Evolutionary conservation across 35 echinoderm and acorn worm genomes (phyloP), one percentile per base, ranked within the genome.

Genomic region (Nesometra sesokonis): DNA sequence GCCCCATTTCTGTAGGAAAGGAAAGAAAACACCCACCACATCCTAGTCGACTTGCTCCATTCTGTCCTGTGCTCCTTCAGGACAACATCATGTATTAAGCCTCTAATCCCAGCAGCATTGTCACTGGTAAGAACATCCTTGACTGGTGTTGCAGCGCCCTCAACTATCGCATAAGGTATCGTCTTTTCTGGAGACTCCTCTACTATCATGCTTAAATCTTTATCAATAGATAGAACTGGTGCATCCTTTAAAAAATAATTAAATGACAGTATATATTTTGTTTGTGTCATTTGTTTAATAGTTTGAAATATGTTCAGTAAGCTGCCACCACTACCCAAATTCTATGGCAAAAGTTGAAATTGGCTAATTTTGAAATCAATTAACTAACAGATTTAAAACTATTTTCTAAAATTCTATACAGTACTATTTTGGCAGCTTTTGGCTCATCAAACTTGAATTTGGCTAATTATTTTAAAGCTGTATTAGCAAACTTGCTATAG

Each of bases 11-110:
- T 9, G 9, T 40, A 21, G 39, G 36, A 43, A 47, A 27, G 37
- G 13, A 52, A 31, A 21, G 19, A 17, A 82, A 52, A 32, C 29
- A 5, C 82, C 84, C 82, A 94, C 96, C 96, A 99, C 84, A 99
- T 79, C 46, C 93, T 93, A 36, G 92, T 94, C 21, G 89, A 89
- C 80, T 82, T 91, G 81, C 92, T 99, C 96, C 96, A 99, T 82
- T 99, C 93, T 37, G 93, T 94, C 35, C 92, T 99, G 52, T 99
- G 96, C 79, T 99, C 96, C 40, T 86, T 91, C 78, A 93, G 90
- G 81, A 99, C 84, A 17, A 94, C 30, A 17, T 87, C 87, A 36
- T 99, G 96, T 9, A 99, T 94, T 27, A 99, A 87, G 23, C 96
- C 96, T 5, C 39, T 36, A 15, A 90, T 85, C 29, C 93, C 96